Base-by-base conservation (phyloP, 2,113 vertebrate species). In the Peucedramus taeniatus region DNA sequence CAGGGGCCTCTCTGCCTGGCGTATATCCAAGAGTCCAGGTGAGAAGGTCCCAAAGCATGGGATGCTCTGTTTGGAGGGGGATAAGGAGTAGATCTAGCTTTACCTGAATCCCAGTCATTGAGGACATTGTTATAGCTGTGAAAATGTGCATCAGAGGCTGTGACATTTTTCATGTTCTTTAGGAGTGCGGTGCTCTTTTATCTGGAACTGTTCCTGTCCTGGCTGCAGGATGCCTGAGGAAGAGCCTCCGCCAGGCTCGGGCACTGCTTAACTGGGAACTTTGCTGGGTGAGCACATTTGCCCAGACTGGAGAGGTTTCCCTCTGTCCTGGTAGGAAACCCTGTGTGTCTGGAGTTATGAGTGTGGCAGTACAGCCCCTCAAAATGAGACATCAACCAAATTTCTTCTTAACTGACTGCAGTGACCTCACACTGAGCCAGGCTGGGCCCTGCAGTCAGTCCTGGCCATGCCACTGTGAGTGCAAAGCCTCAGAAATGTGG, bases 71-170 rank as follows among this genome's bases (percentile, higher is more conserved):
- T 83, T 87, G 27, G 23, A 68, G 19, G 5, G 21, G 13, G 6
- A 39, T 1, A 4, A 74, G 75, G 16, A 54, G 33, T 30, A 78
- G n/a, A 83, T 31, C n/a, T 65, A 37, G 3, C 33, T 37, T 83
- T 40, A 37, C 10, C 33, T 78, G 71, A 77, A 40, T 26, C n/a
- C 11, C 0, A 0, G 14, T 64, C 30, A 76, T 39, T 3, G 3
- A 50, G 57, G 61, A 54, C 28, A 15, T 12, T 40, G 40, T 47
- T 56, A 44, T 0, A 75, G 22, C 33, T 81, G 39, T 1, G 4
- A 65, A 86, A 90, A 88, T 7, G 11, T 37, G 54, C 65, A 74
- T 70, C 27, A 59, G 54, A 77, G 23, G 28, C 65, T 60, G 18
- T 27, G 53, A 19, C 14, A 7, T 74, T 91, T 91, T 42, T 35